phyloP scores from a whole-genome alignment of 1,140 invertebrate genomes.

The Sweltsa coloradensis region DNA sequence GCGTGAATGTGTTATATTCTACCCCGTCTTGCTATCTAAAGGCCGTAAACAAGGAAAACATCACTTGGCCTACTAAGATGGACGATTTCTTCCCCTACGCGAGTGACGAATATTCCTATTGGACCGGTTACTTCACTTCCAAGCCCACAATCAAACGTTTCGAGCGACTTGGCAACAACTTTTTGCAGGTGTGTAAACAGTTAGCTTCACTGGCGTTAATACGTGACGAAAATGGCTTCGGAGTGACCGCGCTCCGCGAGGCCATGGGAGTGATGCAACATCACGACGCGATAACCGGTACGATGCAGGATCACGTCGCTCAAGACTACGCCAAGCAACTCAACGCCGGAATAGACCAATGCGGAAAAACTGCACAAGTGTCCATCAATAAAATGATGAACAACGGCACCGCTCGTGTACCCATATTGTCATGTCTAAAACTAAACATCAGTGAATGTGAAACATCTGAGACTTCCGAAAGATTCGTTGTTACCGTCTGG shows the following conservation, averaged over 20 bases:
- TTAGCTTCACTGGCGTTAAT: conserved; percentile 23
- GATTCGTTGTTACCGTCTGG: conserved; percentile 30
- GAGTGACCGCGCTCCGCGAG: conserved; percentile 11
- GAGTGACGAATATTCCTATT: conserved; percentile 38
- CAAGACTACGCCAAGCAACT: conserved; percentile 37
- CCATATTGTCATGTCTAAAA: conserved; percentile 45
- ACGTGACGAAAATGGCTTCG: conserved; percentile 13
- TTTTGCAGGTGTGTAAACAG: conserved; percentile 33
- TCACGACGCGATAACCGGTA: conserved; percentile 69
- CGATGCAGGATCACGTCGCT: conserved; percentile 81
- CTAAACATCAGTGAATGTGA: conserved; percentile 44
- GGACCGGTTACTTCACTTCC: conserved; percentile 57
- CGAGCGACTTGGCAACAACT: conserved; percentile 32
- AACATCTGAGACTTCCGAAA: conserved; percentile 31
- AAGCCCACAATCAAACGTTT: conserved; percentile 32
- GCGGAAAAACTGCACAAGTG: conserved; percentile 45
- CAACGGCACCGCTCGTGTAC: too few species aligned
- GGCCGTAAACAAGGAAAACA: conserved; percentile 31
- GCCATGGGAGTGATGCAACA: conserved; percentile 55
- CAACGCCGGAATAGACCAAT: conserved; percentile 36
- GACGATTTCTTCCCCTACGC: conserved; percentile 55
- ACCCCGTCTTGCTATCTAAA: conserved; percentile 50
- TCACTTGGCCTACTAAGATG: conserved; percentile 31
- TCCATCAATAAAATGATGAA: conserved; percentile 19
- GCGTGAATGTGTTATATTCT: conserved; percentile 43